Base-by-base conservation (phyloP, 2,113 vertebrate genomes). In the Amazona vittata region DNA sequence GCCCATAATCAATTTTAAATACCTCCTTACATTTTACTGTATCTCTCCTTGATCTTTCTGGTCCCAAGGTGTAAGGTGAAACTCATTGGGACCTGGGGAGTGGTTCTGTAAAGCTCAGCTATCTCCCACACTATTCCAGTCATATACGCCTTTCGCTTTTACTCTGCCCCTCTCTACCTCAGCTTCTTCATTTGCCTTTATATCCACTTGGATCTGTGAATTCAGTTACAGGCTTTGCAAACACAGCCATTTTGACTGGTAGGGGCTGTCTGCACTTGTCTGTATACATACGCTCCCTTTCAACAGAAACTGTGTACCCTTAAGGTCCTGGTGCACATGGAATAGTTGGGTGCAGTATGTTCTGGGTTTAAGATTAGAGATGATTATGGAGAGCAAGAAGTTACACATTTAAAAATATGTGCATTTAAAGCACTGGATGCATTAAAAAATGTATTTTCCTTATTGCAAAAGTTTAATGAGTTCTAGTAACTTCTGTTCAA, bases 401-500 rank as follows among this genome's bases (percentile, higher is more conserved):
- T 53, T 63, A 59, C 1, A 41, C 5, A 68, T 86, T 59, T 9
- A 4, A 83, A 79, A 89, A 78, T 37, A 47, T 11, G 15, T 47
- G 46, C 44, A 83, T 88, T 90, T 80, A 88, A 88, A 90, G 37
- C 41, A 64, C 49, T 74, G 39, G 10, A 52, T 69, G 73, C 39
- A 52, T 86, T 89, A 52, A 81, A 93, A 86, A 55, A 8, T 70
- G 18, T 62, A 57, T 89, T 90, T 93, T 90, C 37, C 53, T 68
- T 71, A 57, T 68, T 89, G 46, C 63, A 90, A 65, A 94, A n/a
- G 19, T 86, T 93, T 74, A 49, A 83, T 28, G 75, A 79, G 35
- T 83, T 85, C 68, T 86, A 60, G 12, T 89, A 86, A 90, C 77
- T 97, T 96, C 95, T 90, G 87, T 89, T 96, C 64, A 87, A 81